A percentile compares a stretch with the other conserved stretches of the same genome.
Evolutionary conservation across 1,140 invertebrate genomes (phyloP).

Genomic region (Gonioctena quinquepunctata): DNA sequence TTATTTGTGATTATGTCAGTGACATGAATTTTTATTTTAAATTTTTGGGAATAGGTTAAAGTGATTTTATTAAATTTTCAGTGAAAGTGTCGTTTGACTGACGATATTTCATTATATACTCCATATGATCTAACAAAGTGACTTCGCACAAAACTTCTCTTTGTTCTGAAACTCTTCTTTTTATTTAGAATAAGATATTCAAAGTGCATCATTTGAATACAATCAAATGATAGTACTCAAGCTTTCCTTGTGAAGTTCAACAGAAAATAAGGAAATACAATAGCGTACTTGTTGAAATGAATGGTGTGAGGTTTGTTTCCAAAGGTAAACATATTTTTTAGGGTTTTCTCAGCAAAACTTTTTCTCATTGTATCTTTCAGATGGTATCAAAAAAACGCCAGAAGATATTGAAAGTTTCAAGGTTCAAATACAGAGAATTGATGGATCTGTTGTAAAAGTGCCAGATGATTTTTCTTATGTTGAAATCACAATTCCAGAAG

Average conservation of each 20-base stretch:
- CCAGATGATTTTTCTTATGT: slow-evolving; percentile 35
- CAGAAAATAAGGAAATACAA: no score
- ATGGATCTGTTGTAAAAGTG: slow-evolving; percentile 41
- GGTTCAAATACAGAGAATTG: slow-evolving; percentile 45
- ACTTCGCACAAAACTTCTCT: no score
- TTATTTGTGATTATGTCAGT: no score
- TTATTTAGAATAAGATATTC: not conserved
- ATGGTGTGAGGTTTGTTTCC: slow-evolving; percentile 28
- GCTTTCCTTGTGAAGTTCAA: no score
- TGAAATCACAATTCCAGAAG: slow-evolving; percentile 47
- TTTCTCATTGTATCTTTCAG: slow-evolving; percentile 30
- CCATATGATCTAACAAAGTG: no score
- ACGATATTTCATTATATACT: no score
- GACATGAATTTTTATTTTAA: no score
- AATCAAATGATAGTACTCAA: not conserved
- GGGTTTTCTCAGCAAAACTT: not conserved
- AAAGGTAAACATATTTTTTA: slow-evolving; percentile 30
- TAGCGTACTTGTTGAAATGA: no score
- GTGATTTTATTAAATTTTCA: not conserved
- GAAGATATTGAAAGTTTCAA: slow-evolving; percentile 41
- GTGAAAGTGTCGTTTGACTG: not conserved
- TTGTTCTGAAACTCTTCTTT: not conserved
- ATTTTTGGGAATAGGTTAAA: no score
- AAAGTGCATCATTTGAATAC: not conserved
- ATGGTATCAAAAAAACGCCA: slow-evolving; percentile 26